Conservation (phyloP, 2,888 invertebrate species). For the Bibio marci region DNA sequence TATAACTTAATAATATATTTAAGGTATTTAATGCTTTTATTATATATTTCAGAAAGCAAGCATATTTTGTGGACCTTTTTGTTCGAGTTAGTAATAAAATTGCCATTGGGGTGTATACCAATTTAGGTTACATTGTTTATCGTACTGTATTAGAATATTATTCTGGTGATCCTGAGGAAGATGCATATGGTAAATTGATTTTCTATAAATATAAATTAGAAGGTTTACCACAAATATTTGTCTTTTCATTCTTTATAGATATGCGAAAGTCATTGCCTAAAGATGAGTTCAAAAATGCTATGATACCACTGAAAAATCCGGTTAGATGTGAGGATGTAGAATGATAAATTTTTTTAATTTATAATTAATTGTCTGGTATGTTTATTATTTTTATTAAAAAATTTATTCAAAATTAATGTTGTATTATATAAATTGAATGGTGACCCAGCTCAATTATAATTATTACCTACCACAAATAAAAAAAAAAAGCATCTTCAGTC, state of each 20-base stretch:
- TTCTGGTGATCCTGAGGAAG: slow-evolving; percentile 94
- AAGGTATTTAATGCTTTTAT: background rate
- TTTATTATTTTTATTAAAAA: too few relatives aligned
- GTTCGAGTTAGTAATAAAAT: slow-evolving; percentile 94
- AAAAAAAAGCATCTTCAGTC: too few relatives aligned
- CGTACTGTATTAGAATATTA: slow-evolving; percentile 95
- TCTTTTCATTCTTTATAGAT: slow-evolving; percentile 44
- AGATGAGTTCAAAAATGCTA: slow-evolving; percentile 80
- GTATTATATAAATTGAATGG: too few relatives aligned
- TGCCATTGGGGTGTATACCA: slow-evolving; percentile 94
- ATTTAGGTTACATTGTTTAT: slow-evolving; percentile 91
- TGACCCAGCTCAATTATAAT: too few relatives aligned
- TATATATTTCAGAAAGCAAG: slow-evolving; percentile 86
- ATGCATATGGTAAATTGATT: slow-evolving; percentile 73
- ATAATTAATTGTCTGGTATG: too few relatives aligned
- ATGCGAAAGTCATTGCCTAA: slow-evolving; percentile 95
- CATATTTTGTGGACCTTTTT: slow-evolving; percentile 96
- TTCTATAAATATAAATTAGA: background rate
- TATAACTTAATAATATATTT: slow-evolving; percentile 3
- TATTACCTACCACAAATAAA: too few relatives aligned
- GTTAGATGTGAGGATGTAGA: slow-evolving; percentile 92
- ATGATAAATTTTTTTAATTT: too few relatives aligned
- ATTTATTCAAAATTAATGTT: too few relatives aligned
- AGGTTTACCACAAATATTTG: slow-evolving; percentile 5
- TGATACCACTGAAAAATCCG: slow-evolving; percentile 84